Conservation (phyloP, 1,140 invertebrate species). For the Caenorhabditis brenneri region DNA sequence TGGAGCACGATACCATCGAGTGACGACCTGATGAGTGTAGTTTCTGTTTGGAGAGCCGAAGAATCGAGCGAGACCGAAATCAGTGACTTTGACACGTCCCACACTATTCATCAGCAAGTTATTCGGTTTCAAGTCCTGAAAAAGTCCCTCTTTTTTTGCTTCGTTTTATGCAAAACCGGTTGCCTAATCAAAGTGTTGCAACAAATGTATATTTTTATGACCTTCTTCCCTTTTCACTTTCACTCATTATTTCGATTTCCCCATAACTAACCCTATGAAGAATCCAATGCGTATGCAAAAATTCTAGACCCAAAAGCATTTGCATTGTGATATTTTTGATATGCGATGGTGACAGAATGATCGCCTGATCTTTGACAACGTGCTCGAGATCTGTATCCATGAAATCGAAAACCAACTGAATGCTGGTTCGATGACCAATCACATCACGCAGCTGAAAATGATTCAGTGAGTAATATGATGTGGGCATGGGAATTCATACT, state of each 20-base stretch:
- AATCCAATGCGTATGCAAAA: conserved; percentile 94
- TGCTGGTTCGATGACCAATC: conserved; percentile 95
- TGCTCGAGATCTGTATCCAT: conserved; percentile 98
- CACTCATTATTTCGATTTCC: neutral
- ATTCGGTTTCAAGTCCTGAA: conserved; percentile 93
- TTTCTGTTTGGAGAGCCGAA: conserved; percentile 93
- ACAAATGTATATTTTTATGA: neutral
- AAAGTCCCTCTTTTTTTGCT: conserved; percentile 48
- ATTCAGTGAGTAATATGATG: too few species aligned
- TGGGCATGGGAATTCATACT: too few species aligned
- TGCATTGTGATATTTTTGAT: conserved; percentile 95
- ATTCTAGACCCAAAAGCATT: conserved; percentile 91
- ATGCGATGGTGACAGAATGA: conserved; percentile 87
- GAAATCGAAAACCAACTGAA: conserved; percentile 98
- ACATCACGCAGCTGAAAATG: conserved; percentile 80
- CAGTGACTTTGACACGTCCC: conserved; percentile 88
- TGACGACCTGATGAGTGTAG: conserved; percentile 94
- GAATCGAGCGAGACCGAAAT: conserved; percentile 97
- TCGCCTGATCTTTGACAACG: conserved; percentile 76
- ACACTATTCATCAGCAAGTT: conserved; percentile 91
- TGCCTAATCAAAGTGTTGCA: neutral
- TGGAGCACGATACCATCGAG: conserved; percentile 79
- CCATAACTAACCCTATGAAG: conserved; percentile 84
- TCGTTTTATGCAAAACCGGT: too few species aligned
- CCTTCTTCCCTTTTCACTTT: neutral